A percentile compares a stretch with the other conserved stretches of the same genome.
Evolutionary conservation across 2,113 vertebrate species (phyloP).

Genomic region (Chaenogobius annularis): DNA sequence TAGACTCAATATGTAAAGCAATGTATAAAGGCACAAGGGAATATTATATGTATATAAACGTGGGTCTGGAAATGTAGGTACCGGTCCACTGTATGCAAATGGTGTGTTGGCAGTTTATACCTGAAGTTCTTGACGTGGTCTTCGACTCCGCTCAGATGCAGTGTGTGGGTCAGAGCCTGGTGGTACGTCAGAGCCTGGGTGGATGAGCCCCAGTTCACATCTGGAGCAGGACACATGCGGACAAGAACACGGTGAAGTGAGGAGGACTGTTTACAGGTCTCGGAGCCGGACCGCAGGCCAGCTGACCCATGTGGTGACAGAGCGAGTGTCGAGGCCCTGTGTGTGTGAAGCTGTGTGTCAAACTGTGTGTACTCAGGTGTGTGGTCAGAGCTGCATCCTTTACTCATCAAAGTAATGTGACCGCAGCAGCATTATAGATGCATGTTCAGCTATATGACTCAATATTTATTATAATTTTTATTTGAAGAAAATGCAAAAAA

Average conservation of each 20-base stretch:
- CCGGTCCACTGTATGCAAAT: neutral
- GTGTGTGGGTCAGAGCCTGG: constrained; percentile 90
- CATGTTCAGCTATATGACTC: neutral
- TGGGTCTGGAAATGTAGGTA: no score
- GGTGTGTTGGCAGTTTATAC: constrained; percentile 60
- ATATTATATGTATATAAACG: neutral
- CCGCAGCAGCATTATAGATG: neutral
- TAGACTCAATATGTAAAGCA: no score
- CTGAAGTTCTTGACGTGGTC: constrained; percentile 98
- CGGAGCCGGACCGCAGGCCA: constrained; percentile 17
- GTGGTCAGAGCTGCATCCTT: constrained; percentile 17
- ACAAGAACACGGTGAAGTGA: constrained; percentile 45
- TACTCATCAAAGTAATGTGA: neutral
- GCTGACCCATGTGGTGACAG: constrained; percentile 43
- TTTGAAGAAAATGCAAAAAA: no score
- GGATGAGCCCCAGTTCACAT: constrained; percentile 99
- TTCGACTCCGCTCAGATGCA: constrained; percentile 92
- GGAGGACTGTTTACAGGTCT: constrained; percentile 43
- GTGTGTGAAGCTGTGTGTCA: constrained; percentile 66
- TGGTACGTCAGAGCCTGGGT: constrained; percentile 97
- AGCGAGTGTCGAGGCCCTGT: constrained; percentile 26
- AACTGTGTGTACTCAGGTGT: constrained; percentile 57
- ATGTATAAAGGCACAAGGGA: neutral
- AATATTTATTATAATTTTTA: neutral
- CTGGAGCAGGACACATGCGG: constrained; percentile 73